These are phyloP conservation scores for Myotis myotis DNA, from an alignment of 2,797 vertebrate species.

Conservation along the genomic window DNA sequence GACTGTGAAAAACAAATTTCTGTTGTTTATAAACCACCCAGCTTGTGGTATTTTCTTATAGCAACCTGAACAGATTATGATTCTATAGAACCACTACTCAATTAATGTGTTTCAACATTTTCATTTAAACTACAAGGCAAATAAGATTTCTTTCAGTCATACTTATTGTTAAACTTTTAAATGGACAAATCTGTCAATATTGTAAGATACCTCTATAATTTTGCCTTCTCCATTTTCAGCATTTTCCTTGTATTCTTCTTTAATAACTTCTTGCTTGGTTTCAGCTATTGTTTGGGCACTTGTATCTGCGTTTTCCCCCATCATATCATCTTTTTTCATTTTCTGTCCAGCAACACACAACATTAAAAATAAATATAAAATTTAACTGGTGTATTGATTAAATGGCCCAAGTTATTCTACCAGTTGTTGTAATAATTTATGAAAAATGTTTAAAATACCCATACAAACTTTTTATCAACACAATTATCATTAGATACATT, in stretches of 20 bases:
- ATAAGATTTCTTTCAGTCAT: neutral
- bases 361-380: conserved; percentile 3
- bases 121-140: conserved; percentile 13
- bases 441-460: neutral
- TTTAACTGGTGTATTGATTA: neutral
- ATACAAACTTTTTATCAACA: neutral
- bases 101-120: conserved; percentile 26
- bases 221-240: conserved; percentile 95
- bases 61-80: neutral
- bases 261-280: conserved; percentile 85
- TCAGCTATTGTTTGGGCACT: conserved; percentile 92
- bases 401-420: neutral
- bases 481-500: neutral
- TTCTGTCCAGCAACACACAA: conserved; percentile 85
- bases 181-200: conserved; percentile 10
- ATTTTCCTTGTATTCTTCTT: conserved; percentile 95
- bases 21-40: neutral
- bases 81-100: neutral
- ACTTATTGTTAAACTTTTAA: conserved; percentile 11
- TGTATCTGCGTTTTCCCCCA: conserved; percentile 93
- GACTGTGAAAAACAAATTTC: neutral
- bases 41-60: neutral
- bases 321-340: conserved; percentile 93
- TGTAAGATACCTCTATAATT: conserved; percentile 89
- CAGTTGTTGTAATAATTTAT: conserved; percentile 32